Conservation (phyloP, 2,888 invertebrate species). For the Globia sparganii region DNA sequence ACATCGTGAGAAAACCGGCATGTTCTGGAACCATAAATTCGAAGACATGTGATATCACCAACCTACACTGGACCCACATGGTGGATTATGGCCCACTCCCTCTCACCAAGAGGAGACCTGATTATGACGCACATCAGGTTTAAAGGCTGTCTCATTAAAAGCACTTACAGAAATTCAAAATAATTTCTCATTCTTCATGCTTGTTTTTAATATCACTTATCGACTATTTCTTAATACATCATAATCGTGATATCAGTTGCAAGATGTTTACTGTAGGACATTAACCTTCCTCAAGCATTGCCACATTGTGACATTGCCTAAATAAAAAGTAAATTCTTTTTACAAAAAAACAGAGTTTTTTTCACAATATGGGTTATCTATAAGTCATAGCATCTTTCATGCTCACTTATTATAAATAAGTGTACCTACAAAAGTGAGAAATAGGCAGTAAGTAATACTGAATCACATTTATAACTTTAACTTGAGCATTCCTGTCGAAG, state of each 20-base stretch:
- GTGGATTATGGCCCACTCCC: too few species aligned
- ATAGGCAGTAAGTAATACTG: not conserved
- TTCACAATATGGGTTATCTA: not conserved
- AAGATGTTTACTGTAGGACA: not conserved
- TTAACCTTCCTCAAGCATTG: not conserved
- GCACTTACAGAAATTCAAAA: not conserved
- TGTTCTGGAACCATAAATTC: too few species aligned
- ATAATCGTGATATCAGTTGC: not conserved
- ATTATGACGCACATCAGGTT: not conserved
- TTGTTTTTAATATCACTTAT: too few species aligned
- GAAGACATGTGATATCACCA: too few species aligned
- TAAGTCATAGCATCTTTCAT: not conserved
- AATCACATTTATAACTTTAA: constrained; percentile 14
- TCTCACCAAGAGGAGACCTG: too few species aligned
- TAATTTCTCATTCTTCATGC: not conserved
- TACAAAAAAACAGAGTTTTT: too few species aligned
- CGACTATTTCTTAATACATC: not conserved
- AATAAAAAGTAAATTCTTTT: not conserved
- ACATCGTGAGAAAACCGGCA: too few species aligned
- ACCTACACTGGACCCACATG: too few species aligned
- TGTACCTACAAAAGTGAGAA: not conserved
- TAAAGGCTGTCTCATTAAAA: not conserved
- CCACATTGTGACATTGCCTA: not conserved
- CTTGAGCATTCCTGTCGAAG: constrained; percentile 20
- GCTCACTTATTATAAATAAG: not conserved